These are phyloP conservation scores for Drosophila dunni DNA, from an alignment of 1,140 invertebrate genomes.

Conservation along the genomic window DNA sequence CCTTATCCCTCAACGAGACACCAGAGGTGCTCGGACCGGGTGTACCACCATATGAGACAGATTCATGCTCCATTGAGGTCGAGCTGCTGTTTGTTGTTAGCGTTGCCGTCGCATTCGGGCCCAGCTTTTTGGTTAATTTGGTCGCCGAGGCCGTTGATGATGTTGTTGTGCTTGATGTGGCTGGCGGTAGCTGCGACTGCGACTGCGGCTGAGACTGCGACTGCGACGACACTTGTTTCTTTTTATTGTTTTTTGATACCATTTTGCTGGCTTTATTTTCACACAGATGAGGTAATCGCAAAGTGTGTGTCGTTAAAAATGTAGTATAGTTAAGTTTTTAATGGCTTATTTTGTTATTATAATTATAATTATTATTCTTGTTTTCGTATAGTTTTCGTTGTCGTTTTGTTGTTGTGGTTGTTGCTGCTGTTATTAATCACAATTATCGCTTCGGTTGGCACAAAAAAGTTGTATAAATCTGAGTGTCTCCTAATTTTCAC, in stretches of 20 bases:
- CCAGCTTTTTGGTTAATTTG: constrained; percentile 67
- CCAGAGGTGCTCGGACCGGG: not conserved
- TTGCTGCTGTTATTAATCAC: constrained; percentile 67
- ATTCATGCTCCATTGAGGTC: constrained; percentile 69
- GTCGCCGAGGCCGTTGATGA: constrained; percentile 69
- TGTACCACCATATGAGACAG: constrained; percentile 52
- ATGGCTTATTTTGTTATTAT: constrained; percentile 23
- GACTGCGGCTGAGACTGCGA: constrained; percentile 46
- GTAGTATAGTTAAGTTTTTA: constrained; percentile 45
- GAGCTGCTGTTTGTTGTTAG: constrained; percentile 64
- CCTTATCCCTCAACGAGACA: not conserved
- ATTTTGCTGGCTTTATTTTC: constrained; percentile 66
- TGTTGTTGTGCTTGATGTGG: constrained; percentile 73
- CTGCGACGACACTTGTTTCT: constrained; percentile 70
- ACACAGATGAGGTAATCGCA: constrained; percentile 78
- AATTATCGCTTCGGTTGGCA: constrained; percentile 66
- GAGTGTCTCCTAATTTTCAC: constrained; percentile 60
- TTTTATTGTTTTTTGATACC: constrained; percentile 83
- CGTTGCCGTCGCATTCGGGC: constrained; percentile 70
- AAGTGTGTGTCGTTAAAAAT: constrained; percentile 52
- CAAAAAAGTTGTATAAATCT: constrained; percentile 28
- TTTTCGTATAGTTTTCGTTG: constrained; percentile 13
- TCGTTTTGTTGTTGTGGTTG: constrained; percentile 35
- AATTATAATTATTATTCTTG: constrained; percentile 15
- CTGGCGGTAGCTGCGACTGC: constrained; percentile 48